These are phyloP conservation scores for Allobates femoralis DNA, from an alignment of 2,797 vertebrate genomes.

Conservation along the genomic window DNA sequence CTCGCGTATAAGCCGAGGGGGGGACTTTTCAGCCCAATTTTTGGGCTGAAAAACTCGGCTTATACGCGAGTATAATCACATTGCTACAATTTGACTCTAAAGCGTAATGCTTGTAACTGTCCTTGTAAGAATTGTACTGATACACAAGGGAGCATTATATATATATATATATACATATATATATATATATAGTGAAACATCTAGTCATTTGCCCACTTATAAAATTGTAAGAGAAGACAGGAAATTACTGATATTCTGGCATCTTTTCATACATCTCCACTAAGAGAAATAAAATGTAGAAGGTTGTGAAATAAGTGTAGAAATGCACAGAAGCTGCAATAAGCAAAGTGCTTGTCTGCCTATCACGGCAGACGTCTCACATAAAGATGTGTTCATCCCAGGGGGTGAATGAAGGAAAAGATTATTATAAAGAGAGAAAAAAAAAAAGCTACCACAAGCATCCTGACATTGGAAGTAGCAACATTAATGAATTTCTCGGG, in stretches of 20 bases:
- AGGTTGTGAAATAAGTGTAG: constrained; percentile 8
- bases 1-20: too few relatives aligned
- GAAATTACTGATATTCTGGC: not conserved
- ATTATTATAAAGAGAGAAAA: constrained; percentile 62
- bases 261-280: not conserved
- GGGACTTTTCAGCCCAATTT: too few relatives aligned
- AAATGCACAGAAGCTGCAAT: not conserved
- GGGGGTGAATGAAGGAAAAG: constrained; percentile 43
- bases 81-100: not conserved
- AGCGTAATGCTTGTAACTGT: not conserved
- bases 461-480: constrained; percentile 55
- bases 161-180: too few relatives aligned
- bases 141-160: not conserved
- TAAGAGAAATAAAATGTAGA: constrained; percentile 19
- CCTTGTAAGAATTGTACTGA: not conserved
- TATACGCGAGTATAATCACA: too few relatives aligned
- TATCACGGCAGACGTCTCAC: constrained; percentile 49
- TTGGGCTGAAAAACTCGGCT: too few relatives aligned
- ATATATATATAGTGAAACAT: not conserved
- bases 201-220: not conserved
- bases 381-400: constrained; percentile 40
- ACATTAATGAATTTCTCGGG: constrained; percentile 72
- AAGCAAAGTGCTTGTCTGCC: constrained; percentile 24
- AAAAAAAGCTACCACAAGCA: constrained; percentile 64
- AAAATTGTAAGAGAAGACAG: not conserved